phyloP scores from a whole-genome alignment of 2,113 vertebrate species.

The Meleagris gallopavo region DNA sequence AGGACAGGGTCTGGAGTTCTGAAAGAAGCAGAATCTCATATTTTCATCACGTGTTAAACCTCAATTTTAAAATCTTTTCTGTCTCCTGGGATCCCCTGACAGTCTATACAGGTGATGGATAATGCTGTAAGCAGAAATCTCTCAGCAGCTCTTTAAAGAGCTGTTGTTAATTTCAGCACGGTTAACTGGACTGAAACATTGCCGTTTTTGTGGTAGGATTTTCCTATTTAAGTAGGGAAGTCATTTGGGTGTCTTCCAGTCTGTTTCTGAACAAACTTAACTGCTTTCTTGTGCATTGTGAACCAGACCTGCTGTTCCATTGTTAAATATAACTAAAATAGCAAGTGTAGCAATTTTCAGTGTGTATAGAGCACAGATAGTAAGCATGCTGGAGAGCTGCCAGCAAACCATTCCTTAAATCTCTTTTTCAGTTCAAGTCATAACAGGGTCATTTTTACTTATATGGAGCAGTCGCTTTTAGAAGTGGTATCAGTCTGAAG shows the following conservation, averaged over 20 bases:
- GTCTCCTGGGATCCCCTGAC: neutral
- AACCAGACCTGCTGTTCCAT: neutral
- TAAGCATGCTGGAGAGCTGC: neutral
- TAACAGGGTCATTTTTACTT: neutral
- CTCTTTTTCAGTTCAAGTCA: neutral
- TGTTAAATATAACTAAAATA: neutral
- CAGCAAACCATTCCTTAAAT: neutral
- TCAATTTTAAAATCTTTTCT: neutral
- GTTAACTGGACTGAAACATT: slow-evolving; percentile 35
- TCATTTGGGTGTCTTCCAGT: neutral
- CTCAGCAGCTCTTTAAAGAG: neutral
- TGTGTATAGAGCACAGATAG: neutral
- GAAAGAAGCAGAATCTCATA: neutral
- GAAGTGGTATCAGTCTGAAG: neutral
- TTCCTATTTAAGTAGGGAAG: neutral
- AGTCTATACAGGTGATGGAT: slow-evolving; percentile 26
- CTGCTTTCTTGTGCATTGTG: neutral
- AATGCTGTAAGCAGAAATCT: slow-evolving; percentile 9
- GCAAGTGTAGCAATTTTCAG: neutral
- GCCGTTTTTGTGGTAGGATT: neutral
- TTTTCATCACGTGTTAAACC: neutral
- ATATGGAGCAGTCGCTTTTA: neutral
- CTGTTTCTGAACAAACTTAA: neutral
- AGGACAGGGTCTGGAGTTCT: neutral
- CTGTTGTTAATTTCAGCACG: neutral